Conservation (phyloP, 1,140 invertebrate genomes). For the Lamellibrachia luymesi region DNA sequence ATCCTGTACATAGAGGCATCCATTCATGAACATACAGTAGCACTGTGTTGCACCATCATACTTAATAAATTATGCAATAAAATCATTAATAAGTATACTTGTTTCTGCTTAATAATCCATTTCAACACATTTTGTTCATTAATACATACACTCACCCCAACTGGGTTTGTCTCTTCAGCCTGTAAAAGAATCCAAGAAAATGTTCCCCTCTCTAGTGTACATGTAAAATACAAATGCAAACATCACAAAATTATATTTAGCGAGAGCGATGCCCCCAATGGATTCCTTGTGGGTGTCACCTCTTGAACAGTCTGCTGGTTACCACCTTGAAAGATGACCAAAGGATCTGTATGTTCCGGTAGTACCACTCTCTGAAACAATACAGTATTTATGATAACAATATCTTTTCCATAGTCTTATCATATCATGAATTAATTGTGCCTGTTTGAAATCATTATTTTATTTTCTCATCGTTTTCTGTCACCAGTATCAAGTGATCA, state of each 20-base stretch:
- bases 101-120: background rate
- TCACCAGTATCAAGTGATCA: background rate
- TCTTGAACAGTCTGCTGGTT: background rate
- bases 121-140: background rate
- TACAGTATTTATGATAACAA: slow-evolving; percentile 21
- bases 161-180: background rate
- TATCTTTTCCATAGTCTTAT: background rate
- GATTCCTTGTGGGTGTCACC: slow-evolving; percentile 1
- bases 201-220: background rate
- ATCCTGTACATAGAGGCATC: background rate
- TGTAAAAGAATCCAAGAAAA: background rate
- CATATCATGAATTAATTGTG: background rate
- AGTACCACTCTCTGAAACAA: slow-evolving; percentile 46
- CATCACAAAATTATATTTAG: background rate
- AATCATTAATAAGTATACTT: background rate
- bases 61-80: background rate
- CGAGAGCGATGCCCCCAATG: background rate
- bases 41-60: background rate
- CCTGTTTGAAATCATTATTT: background rate
- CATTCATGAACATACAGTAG: background rate
- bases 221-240: background rate
- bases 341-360: slow-evolving; percentile 39
- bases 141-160: background rate
- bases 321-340: slow-evolving; percentile 41
- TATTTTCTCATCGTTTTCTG: background rate